These are phyloP conservation scores for Hoplias malabaricus DNA, from an alignment of 2,113 vertebrate species.

Conservation along the genomic window DNA sequence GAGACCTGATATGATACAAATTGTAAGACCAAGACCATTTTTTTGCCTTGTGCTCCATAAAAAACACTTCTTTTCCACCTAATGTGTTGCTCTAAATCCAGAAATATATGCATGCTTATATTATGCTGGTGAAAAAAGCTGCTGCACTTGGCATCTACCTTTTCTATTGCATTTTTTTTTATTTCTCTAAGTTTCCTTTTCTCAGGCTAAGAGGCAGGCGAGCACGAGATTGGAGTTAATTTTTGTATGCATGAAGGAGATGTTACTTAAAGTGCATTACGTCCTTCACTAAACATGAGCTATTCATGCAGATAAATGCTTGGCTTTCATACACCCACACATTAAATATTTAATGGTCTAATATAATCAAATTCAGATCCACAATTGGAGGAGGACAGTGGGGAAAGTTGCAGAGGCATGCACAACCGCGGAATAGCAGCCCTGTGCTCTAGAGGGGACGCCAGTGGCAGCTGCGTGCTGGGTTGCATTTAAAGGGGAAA, in stretches of 20 bases:
- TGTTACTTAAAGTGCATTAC: constrained; percentile 78
- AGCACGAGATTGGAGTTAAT: constrained; percentile 66
- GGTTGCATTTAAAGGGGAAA: constrained; percentile 15
- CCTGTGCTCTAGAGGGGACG: constrained; percentile 56
- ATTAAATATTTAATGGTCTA: constrained; percentile 76
- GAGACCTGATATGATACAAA: background rate
- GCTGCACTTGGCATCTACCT: background rate
- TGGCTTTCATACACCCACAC: constrained; percentile 71
- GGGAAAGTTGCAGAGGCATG: constrained; percentile 67
- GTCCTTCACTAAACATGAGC: constrained; percentile 75
- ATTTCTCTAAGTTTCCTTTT: background rate
- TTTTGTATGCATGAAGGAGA: constrained; percentile 76
- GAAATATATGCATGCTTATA: background rate
- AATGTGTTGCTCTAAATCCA: background rate
- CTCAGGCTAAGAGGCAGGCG: constrained; percentile 51
- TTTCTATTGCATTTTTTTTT: background rate
- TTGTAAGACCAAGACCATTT: background rate
- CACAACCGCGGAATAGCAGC: constrained; percentile 62
- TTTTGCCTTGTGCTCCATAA: background rate
- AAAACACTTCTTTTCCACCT: background rate
- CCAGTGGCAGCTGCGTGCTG: constrained; percentile 26
- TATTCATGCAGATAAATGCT: constrained; percentile 79
- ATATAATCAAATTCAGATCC: constrained; percentile 72
- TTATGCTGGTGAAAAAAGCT: background rate
- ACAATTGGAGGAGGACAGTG: constrained; percentile 52